Conservation (phyloP, 2,113 vertebrate species). For the Hiodon alosoides region DNA sequence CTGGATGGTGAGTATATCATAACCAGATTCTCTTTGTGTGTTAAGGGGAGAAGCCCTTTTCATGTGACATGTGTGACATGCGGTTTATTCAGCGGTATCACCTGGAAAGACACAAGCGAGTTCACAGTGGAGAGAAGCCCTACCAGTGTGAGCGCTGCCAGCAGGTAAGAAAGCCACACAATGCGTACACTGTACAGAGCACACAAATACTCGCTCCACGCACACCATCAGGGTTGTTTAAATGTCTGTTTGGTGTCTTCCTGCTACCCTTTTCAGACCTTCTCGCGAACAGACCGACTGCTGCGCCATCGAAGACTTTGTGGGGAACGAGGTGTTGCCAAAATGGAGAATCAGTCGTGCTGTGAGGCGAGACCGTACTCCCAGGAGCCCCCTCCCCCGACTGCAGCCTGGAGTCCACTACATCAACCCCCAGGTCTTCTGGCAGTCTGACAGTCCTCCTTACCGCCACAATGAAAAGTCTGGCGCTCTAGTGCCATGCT, state of each 20-base stretch:
- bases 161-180: constrained; percentile 67
- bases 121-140: constrained; percentile 93
- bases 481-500: constrained; percentile 26
- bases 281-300: constrained; percentile 88
- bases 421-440: constrained; percentile 63
- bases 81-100: constrained; percentile 97
- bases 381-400: constrained; percentile 57
- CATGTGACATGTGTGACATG: constrained; percentile 91
- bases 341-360: constrained; percentile 70
- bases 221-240: neutral
- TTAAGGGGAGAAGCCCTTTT: constrained; percentile 91
- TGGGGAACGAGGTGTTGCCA: constrained; percentile 69
- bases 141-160: constrained; percentile 94
- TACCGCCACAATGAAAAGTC: constrained; percentile 11
- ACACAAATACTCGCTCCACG: neutral
- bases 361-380: constrained; percentile 51
- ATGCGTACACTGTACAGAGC: neutral
- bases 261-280: constrained; percentile 63
- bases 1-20: neutral
- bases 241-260: neutral
- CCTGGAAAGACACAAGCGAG: constrained; percentile 91
- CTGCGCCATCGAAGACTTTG: constrained; percentile 89
- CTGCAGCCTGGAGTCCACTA: constrained; percentile 66
- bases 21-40: constrained; percentile 4
- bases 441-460: constrained; percentile 53